Conservation (phyloP, 2,113 vertebrate species). For the Sinocyclocheilus maitianheensis region DNA sequence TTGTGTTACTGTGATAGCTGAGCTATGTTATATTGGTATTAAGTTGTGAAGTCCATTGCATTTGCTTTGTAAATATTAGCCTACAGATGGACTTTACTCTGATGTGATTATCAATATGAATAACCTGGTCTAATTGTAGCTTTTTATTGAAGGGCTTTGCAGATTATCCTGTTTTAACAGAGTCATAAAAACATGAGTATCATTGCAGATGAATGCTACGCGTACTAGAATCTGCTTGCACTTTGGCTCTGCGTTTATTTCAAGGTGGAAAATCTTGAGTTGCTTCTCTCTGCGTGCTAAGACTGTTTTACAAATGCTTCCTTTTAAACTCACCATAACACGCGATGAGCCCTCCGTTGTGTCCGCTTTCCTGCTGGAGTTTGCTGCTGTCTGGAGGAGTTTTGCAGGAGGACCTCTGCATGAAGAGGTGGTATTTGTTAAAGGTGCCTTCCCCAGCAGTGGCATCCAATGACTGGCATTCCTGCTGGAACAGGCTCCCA, state of each 20-base stretch:
- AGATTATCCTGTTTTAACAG: constrained; percentile 1
- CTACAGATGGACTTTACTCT: constrained; percentile 26
- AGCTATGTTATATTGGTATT: constrained; percentile 29
- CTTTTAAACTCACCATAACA: constrained; percentile 88
- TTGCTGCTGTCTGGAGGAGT: constrained; percentile 87
- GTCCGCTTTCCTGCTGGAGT: constrained; percentile 84
- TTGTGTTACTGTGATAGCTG: constrained; percentile 59
- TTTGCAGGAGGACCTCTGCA: constrained; percentile 89
- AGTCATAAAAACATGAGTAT: not conserved
- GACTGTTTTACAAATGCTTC: not conserved
- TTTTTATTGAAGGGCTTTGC: constrained; percentile 8
- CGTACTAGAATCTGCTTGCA: not conserved
- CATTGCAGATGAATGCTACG: not conserved
- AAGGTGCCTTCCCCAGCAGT: constrained; percentile 82
- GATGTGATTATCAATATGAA: constrained; percentile 35
- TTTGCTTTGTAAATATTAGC: constrained; percentile 44
- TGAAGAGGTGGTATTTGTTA: constrained; percentile 93
- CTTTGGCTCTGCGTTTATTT: not conserved
- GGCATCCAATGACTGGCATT: constrained; percentile 86
- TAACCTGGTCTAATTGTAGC: not conserved
- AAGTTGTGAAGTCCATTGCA: constrained; percentile 46
- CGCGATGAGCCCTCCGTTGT: constrained; percentile 85
- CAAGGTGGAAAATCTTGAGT: not conserved
- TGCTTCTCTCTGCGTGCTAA: not conserved
- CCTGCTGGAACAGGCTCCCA: constrained; percentile 85